Percentiles rank a stretch among this genome's conserved stretches.
Conservation (phyloP, 2,113 vertebrate species). For the Neodontobutis hainanensis region DNA sequence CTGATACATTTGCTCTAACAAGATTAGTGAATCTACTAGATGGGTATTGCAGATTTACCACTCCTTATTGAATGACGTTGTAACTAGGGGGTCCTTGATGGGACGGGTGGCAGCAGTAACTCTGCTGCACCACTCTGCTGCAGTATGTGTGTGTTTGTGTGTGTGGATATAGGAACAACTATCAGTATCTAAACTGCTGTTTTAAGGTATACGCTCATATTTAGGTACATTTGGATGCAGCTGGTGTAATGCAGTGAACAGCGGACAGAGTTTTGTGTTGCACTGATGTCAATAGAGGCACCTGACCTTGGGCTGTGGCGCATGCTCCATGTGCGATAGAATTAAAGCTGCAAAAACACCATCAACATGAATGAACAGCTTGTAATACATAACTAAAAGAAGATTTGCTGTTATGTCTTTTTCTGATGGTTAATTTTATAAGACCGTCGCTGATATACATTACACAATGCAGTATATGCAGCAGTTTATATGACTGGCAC, state of each 20-base stretch:
- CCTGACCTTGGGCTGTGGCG: conserved; percentile 67
- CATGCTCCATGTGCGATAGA: conserved; percentile 31
- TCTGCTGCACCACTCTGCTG: conserved; percentile 70
- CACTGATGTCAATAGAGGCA: conserved; percentile 41
- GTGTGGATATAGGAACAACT: not conserved
- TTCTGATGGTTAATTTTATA: not conserved
- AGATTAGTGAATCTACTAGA: conserved; percentile 14
- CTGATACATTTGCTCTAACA: conserved; percentile 2
- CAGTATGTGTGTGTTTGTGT: conserved; percentile 46
- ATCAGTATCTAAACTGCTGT: conserved; percentile 1
- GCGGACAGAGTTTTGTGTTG: conserved; percentile 31
- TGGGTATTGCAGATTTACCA: not conserved
- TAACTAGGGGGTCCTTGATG: conserved; percentile 31
- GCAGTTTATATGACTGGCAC: not conserved
- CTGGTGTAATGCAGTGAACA: not conserved
- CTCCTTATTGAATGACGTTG: conserved; percentile 14
- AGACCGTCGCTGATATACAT: not conserved
- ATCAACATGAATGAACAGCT: not conserved
- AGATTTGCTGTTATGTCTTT: not conserved
- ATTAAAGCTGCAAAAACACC: conserved; percentile 5
- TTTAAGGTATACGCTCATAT: conserved; percentile 1
- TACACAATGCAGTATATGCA: conserved; percentile 35
- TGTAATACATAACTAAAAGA: not conserved
- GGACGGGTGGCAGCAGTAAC: conserved; percentile 46
- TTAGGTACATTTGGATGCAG: not conserved